phyloP scores from a whole-genome alignment of 2,113 vertebrate genomes.

The Pao palembangensis region DNA sequence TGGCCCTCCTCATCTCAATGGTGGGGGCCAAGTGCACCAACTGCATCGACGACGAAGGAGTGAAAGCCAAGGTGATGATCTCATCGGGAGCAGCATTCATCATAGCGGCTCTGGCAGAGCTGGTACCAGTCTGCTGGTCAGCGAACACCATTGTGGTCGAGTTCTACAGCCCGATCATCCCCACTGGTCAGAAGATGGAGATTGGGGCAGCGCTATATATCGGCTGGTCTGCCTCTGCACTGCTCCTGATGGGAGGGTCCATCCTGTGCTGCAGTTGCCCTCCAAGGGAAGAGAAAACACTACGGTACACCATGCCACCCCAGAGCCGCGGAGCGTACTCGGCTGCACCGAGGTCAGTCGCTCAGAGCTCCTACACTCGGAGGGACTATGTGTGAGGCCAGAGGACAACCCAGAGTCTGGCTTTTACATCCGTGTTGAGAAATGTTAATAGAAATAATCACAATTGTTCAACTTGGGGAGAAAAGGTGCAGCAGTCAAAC shows the following conservation, averaged over 20 bases:
- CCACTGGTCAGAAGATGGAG: slow-evolving; percentile 83
- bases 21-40: slow-evolving; percentile 93
- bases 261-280: slow-evolving; percentile 93
- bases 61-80: slow-evolving; percentile 89
- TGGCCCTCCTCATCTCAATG: slow-evolving; percentile 83
- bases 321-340: slow-evolving; percentile 82
- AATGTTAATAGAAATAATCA: slow-evolving; percentile 12
- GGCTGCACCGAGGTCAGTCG: slow-evolving; percentile 74
- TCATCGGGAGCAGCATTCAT: slow-evolving; percentile 82
- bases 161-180: slow-evolving; percentile 85
- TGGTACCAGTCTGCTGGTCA: slow-evolving; percentile 91
- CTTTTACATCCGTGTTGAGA: slow-evolving; percentile 4
- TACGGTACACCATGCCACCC: slow-evolving; percentile 66
- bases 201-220: slow-evolving; percentile 86
- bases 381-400: slow-evolving; percentile 84
- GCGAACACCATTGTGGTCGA: slow-evolving; percentile 86
- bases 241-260: slow-evolving; percentile 82
- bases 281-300: slow-evolving; percentile 71
- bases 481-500: not conserved
- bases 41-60: slow-evolving; percentile 85
- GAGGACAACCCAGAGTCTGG: not conserved
- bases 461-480: not conserved
- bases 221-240: slow-evolving; percentile 84
- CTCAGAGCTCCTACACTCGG: slow-evolving; percentile 79
- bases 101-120: slow-evolving; percentile 74